Conservation (phyloP, 1,140 invertebrate species). For the Caenorhabditis latens region DNA sequence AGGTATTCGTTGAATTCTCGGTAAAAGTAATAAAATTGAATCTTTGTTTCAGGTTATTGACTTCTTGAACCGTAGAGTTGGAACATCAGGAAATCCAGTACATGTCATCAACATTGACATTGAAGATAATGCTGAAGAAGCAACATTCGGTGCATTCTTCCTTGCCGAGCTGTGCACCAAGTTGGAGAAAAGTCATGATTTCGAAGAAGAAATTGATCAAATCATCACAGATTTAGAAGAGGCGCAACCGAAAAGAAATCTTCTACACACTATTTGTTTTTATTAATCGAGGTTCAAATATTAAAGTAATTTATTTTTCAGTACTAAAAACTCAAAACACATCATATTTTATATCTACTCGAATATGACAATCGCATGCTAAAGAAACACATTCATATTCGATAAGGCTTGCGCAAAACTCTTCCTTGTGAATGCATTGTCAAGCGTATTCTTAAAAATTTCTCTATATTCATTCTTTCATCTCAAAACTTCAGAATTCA, state of each 20-base stretch:
- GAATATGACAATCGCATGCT: not conserved
- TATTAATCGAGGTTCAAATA: slow-evolving; percentile 81
- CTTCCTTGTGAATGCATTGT: not conserved
- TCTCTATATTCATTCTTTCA: not conserved
- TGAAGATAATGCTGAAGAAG: slow-evolving; percentile 99
- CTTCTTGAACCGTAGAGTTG: slow-evolving; percentile 78
- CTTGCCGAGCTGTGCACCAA: slow-evolving; percentile 89
- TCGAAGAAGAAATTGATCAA: slow-evolving; percentile 81
- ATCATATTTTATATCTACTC: not conserved
- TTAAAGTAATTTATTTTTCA: not conserved
- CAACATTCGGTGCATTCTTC: slow-evolving; percentile 98
- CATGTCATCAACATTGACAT: slow-evolving; percentile 99
- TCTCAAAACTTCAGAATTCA: not conserved
- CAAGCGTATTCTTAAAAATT: not conserved
- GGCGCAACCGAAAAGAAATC: slow-evolving; percentile 85
- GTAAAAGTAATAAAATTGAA: not conserved
- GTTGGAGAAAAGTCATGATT: slow-evolving; percentile 90
- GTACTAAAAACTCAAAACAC: not conserved
- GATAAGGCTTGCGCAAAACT: slow-evolving; percentile 6
- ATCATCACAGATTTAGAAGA: slow-evolving; percentile 81
- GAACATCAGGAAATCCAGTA: slow-evolving; percentile 81
- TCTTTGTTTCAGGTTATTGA: slow-evolving; percentile 72
- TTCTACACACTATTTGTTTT: slow-evolving; percentile 93
- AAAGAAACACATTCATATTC: slow-evolving; percentile 35
- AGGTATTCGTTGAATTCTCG: slow-evolving; percentile 80